Evolutionary conservation across 1,140 invertebrate genomes (phyloP), one percentile per base, ranked within the genome.

Genomic region (Dolichoris vasculosae): DNA sequence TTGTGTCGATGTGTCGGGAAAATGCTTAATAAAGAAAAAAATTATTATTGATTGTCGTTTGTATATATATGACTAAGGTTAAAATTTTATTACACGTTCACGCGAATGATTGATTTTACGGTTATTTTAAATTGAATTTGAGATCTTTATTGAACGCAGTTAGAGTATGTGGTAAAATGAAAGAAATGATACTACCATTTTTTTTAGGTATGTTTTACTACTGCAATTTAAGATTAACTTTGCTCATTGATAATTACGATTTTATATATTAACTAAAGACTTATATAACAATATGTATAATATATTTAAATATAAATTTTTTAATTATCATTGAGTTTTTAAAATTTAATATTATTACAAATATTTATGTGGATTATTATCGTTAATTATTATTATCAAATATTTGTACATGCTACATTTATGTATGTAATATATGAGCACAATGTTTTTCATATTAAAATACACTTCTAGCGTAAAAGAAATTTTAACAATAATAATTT

Each of bases 61-160:
- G 38, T 73, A 9, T 43, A 17, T 17, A 8, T 73, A 43, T n/a
- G 38, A 73, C n/a, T 13, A 38, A 51, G 46, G 17, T 51, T n/a
- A 3, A 43, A 17, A 32, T 48, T 76, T 76, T 76, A 76, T 76
- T 51, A 8, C 23, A 63, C 7, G 32, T 63, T 79, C 15, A 32
- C 32, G 30, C 20, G 32, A 63, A 23, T 32, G 51, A 63, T 79
- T 63, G 51, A 79, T 63, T 79, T 79, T 0, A 59, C 23, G 23
- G n/a, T 23, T 26, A 40, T 63, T 59, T 79, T 63, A 63, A 79
- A 79, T 79, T 63, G 51, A 51, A 63, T 78, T 78, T 55, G 48
- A 78, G 48, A 38, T 55, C 46, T 55, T 38, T 78, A 59, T 78
- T 78, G 76, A 7, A 59, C 2, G n/a, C 11, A 76, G 32, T 59